phyloP scores from a whole-genome alignment of 1,140 invertebrate species.

The Ceratina japonica region DNA sequence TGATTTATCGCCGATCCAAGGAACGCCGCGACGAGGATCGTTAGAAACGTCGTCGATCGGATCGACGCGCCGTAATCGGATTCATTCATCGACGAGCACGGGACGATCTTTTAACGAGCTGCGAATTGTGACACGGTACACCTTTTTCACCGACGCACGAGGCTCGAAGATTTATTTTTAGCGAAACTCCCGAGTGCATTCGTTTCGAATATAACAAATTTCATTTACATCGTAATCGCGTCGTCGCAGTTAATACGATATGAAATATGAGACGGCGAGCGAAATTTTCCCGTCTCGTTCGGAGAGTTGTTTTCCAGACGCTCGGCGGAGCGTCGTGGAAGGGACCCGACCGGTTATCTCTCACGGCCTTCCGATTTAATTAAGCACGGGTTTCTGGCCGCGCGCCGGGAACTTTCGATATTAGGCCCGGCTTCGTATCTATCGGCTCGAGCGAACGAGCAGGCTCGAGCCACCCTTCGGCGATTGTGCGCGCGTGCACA shows the following conservation, averaged over 20 bases:
- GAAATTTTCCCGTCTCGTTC: not conserved
- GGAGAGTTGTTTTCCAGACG: constrained; percentile 22
- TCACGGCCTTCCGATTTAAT: constrained; percentile 69
- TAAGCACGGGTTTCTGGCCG: constrained; percentile 56
- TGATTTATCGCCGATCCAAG: constrained; percentile 55
- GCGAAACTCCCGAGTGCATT: no score
- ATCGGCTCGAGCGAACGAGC: constrained; percentile 51
- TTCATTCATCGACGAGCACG: not conserved
- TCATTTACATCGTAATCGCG: no score
- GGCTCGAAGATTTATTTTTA: no score
- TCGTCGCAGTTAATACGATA: no score
- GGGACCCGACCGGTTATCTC: constrained; percentile 54
- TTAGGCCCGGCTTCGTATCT: constrained; percentile 61
- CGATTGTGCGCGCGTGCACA: not conserved
- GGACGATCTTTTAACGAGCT: not conserved
- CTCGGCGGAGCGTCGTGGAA: not conserved
- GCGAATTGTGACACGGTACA: not conserved
- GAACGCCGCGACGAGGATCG: constrained; percentile 47
- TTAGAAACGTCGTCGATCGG: constrained; percentile 58
- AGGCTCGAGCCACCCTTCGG: constrained; percentile 26
- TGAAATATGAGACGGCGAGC: no score
- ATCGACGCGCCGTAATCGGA: not conserved
- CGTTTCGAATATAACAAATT: not conserved
- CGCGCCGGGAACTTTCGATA: constrained; percentile 64
- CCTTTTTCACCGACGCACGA: no score